phyloP scores from a whole-genome alignment of 1,140 invertebrate genomes.

The Pachyrhynchus sulphureomaculatus region DNA sequence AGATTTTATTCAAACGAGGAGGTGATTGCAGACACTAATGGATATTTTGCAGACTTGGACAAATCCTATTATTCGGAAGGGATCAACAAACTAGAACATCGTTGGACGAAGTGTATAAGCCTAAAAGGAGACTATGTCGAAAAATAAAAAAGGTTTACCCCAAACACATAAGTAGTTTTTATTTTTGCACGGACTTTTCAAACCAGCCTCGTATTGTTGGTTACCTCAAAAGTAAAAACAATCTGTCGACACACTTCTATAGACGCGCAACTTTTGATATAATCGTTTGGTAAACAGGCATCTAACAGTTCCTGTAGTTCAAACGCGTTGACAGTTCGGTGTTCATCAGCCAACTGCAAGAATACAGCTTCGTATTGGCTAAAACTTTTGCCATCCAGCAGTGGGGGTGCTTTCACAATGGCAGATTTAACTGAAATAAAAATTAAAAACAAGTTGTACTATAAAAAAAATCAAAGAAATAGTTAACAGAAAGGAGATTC shows the following conservation, averaged over 20 bases:
- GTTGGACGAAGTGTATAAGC: too few relatives aligned
- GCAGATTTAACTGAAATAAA: conserved; percentile 64
- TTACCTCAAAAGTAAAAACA: conserved; percentile 84
- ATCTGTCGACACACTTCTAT: conserved; percentile 90
- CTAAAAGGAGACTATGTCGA: too few relatives aligned
- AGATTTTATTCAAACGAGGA: too few relatives aligned
- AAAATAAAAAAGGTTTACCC: too few relatives aligned
- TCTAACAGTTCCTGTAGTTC: conserved; percentile 89
- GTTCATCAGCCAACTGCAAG: conserved; percentile 85
- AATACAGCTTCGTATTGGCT: conserved; percentile 89
- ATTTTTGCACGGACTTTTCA: too few relatives aligned
- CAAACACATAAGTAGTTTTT: too few relatives aligned
- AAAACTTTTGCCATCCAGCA: conserved; percentile 71
- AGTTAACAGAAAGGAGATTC: too few relatives aligned
- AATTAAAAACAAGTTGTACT: conserved; percentile 1
- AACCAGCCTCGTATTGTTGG: conserved; percentile 11
- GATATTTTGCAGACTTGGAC: too few relatives aligned
- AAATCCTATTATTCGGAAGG: too few relatives aligned
- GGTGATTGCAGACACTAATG: too few relatives aligned
- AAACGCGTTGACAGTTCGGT: conserved; percentile 85
- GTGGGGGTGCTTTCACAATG: conserved; percentile 69
- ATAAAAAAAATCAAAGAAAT: too few relatives aligned
- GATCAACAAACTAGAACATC: too few relatives aligned
- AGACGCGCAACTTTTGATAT: conserved; percentile 91
- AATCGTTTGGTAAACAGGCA: conserved; percentile 91